Conservation (phyloP, 2,888 invertebrate genomes). For the Phasia obesa region DNA sequence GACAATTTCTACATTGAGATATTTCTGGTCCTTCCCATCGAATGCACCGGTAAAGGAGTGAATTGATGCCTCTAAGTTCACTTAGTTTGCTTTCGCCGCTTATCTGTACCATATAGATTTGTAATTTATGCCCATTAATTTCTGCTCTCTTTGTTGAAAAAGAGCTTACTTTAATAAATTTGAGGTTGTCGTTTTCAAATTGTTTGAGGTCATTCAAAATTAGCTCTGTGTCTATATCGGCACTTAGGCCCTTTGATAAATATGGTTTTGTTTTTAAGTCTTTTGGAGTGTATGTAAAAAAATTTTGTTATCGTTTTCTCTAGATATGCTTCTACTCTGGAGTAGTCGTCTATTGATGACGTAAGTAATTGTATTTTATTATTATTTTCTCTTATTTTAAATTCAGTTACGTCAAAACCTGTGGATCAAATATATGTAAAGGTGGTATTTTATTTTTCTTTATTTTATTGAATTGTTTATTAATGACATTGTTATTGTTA, state of each 20-base stretch:
- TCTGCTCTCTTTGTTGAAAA: constrained; percentile 8
- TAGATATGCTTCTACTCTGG: constrained; percentile 26
- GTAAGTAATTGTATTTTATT: no score
- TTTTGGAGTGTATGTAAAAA: constrained; percentile 19
- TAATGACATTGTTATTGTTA: background rate
- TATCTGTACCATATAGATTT: constrained; percentile 52
- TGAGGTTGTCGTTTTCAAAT: constrained; percentile 17
- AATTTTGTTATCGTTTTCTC: constrained; percentile 13
- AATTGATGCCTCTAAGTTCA: background rate
- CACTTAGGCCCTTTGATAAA: constrained; percentile 33
- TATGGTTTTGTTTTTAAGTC: constrained; percentile 25
- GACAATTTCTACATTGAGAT: no score
- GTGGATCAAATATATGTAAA: constrained; percentile 26
- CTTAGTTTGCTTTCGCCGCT: constrained; percentile 36
- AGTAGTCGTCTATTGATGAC: constrained; percentile 20
- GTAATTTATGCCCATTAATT: background rate
- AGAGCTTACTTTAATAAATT: constrained; percentile 20
- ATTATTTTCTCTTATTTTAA: constrained; percentile 20
- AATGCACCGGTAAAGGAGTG: background rate
- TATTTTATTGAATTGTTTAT: constrained; percentile 11
- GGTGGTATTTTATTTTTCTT: constrained; percentile 24
- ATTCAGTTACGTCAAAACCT: constrained; percentile 7
- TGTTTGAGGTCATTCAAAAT: background rate
- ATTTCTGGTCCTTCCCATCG: no score
- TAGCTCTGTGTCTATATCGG: constrained; percentile 6